Percentiles rank a stretch among this genome's conserved stretches.
phyloP scores from a whole-genome alignment of 2,113 vertebrate genomes.

The Grammomys dolichurus region DNA sequence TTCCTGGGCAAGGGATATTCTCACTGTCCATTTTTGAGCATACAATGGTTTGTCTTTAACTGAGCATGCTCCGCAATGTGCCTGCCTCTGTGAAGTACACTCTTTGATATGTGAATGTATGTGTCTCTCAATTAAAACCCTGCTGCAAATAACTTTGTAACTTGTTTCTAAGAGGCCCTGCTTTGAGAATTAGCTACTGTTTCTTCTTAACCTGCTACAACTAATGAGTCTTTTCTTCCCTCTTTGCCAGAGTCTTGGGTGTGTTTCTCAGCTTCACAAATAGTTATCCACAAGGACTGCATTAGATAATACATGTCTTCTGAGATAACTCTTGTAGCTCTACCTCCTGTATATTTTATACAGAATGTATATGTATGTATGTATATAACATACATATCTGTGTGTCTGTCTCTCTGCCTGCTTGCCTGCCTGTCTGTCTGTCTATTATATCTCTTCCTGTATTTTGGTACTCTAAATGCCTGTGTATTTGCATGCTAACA shows the following conservation, averaged over 20 bases:
- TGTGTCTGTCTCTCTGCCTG: background rate
- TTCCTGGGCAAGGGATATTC: background rate
- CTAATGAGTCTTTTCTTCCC: background rate
- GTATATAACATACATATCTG: background rate
- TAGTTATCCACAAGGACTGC: background rate
- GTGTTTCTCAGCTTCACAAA: background rate
- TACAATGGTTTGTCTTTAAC: background rate
- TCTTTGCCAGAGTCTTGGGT: background rate
- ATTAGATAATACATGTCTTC: background rate
- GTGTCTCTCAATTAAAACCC: too few species aligned
- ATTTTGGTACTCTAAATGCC: background rate
- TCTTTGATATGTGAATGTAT: background rate
- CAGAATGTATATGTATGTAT: background rate
- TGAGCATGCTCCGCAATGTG: background rate
- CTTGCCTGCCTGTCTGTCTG: too few species aligned
- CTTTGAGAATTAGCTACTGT: background rate
- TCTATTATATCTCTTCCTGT: background rate
- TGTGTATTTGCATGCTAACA: background rate
- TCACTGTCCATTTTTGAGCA: background rate
- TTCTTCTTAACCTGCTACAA: background rate
- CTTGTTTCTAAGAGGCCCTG: background rate
- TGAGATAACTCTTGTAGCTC: background rate
- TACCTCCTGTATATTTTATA: background rate
- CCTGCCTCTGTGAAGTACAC: background rate
- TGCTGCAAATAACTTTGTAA: too few species aligned